Percentiles rank a stretch among this genome's conserved stretches.
Evolutionary conservation across 2,113 vertebrate species (phyloP).

Genomic region (Melanerpes aurifrons): DNA sequence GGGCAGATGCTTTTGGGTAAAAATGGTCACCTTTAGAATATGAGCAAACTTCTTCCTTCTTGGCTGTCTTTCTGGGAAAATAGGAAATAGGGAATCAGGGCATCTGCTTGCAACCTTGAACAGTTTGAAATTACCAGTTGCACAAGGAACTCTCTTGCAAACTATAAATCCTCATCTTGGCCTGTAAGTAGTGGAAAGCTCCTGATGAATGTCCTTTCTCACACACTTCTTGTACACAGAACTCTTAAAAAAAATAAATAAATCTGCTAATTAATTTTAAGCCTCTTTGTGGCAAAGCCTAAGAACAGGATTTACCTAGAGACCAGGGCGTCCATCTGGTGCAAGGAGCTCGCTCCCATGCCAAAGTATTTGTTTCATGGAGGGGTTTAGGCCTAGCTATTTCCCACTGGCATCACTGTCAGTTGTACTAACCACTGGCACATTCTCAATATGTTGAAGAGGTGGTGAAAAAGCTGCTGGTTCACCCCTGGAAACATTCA

Average conservation of each 20-base stretch:
- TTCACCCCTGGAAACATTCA: no score
- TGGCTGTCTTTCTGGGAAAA: not conserved
- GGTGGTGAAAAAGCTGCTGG: not conserved
- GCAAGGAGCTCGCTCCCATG: conserved; percentile 13
- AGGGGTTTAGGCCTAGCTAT: not conserved
- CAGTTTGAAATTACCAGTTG: not conserved
- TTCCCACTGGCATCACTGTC: not conserved
- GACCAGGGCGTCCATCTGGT: conserved; percentile 70
- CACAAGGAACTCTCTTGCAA: not conserved
- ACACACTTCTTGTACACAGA: not conserved
- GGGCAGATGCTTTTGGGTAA: not conserved
- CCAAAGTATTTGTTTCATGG: conserved; percentile 23
- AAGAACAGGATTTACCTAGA: conserved; percentile 64
- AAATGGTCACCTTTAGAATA: not conserved
- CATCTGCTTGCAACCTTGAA: not conserved
- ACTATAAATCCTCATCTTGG: not conserved
- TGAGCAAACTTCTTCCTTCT: not conserved
- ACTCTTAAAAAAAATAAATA: not conserved
- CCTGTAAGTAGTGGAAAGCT: conserved; percentile 12
- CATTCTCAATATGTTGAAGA: rapidly evolving
- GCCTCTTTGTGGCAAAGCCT: conserved; percentile 72
- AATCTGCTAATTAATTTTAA: conserved; percentile 75
- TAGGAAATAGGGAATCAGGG: not conserved
- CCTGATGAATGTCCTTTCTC: conserved; percentile 41
- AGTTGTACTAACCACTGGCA: not conserved